Evolutionary conservation across 2,888 invertebrate species (phyloP).

Genomic region (Tetragonisca angustula): DNA sequence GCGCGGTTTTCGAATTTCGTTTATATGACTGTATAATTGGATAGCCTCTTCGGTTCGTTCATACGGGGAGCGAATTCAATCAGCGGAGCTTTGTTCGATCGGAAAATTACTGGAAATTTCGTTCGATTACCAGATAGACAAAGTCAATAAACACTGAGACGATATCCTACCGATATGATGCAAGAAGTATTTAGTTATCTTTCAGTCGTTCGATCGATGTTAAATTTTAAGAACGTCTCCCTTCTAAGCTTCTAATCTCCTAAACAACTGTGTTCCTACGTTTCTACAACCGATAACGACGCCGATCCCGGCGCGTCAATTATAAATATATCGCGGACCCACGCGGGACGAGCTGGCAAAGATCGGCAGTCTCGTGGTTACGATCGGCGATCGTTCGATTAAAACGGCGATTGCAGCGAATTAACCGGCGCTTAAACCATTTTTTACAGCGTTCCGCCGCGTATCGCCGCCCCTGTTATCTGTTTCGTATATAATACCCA

Average conservation of each 20-base stretch:
- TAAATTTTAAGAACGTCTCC: neutral
- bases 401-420: conserved; percentile 39
- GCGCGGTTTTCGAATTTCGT: too few relatives aligned
- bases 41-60: too few relatives aligned
- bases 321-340: conserved; percentile 63
- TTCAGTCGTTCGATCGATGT: neutral
- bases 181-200: neutral
- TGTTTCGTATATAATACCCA: conserved; percentile 6
- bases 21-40: too few relatives aligned
- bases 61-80: too few relatives aligned
- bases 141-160: too few relatives aligned
- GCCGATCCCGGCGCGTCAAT: conserved; percentile 68
- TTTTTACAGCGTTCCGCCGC: neutral
- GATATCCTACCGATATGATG: too few relatives aligned
- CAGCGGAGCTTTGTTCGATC: too few relatives aligned
- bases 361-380: conserved; percentile 10
- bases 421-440: conserved; percentile 33
- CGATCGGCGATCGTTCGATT: conserved; percentile 41
- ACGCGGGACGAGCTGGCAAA: conserved; percentile 42
- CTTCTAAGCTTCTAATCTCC: neutral
- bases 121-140: too few relatives aligned
- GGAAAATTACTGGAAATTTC: too few relatives aligned
- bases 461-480: conserved; percentile 36
- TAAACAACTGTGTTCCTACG: conserved; percentile 25
- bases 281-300: conserved; percentile 48